Conservation (phyloP, 2,797 vertebrate species). For the Microhierax caerulescens region DNA sequence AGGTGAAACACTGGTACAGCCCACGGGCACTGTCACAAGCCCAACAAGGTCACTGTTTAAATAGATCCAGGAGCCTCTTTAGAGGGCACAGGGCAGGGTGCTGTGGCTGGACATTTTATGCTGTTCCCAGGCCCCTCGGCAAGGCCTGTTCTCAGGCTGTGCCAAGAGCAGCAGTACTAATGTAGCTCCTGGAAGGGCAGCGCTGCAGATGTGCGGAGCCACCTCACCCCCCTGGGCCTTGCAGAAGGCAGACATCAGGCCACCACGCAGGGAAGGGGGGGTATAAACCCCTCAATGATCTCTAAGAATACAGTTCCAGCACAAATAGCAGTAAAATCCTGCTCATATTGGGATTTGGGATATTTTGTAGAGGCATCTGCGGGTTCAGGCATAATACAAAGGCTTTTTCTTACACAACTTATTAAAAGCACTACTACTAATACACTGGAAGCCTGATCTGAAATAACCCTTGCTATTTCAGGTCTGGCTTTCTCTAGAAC, state of each 20-base stretch:
- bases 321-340: neutral
- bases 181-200: neutral
- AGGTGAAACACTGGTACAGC: neutral
- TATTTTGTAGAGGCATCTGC: neutral
- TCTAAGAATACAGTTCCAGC: neutral
- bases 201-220: neutral
- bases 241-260: neutral
- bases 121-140: neutral
- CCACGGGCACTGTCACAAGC: neutral
- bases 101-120: neutral
- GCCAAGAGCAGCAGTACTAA: neutral
- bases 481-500: slow-evolving; percentile 7
- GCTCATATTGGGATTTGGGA: neutral
- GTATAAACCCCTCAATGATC: neutral
- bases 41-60: neutral
- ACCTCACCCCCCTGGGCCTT: neutral
- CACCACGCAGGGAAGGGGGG: neutral
- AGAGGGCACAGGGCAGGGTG: neutral
- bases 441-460: neutral
- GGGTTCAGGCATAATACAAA: neutral
- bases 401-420: slow-evolving; percentile 35
- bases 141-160: neutral
- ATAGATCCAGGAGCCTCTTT: neutral
- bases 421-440: slow-evolving; percentile 21
- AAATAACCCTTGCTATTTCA: slow-evolving; percentile 40